Base-by-base conservation (phyloP, 2,797 vertebrate species). In the Alectoris magna region DNA sequence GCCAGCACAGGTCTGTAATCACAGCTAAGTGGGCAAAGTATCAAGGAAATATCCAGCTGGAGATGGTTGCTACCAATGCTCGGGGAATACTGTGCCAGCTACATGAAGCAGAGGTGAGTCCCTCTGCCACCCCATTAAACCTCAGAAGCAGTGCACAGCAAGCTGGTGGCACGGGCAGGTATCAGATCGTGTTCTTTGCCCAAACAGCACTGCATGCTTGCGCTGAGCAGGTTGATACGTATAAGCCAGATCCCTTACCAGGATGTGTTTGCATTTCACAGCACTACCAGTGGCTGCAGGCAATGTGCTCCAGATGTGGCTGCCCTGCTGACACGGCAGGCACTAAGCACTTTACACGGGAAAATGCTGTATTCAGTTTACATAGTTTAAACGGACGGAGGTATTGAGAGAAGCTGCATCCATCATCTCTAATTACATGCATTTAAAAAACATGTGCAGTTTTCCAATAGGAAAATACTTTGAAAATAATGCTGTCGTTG, bases 21-120 rank as follows among this genome's bases (percentile, higher is more conserved):
- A 67, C 79, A 89, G 76, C 72, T 60, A 90, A 78, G 24, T 58
- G 56, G 87, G 88, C 84, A 84, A 88, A 91, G 16, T 63, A 80
- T 66, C 93, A 93, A 88, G 87, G 76, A 91, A 90, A 88, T 81
- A 72, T 67, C 19, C 43, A 44, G 8, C 17, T 46, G 48, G 84
- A 89, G 51, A 73, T 15, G 59, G 59, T 23, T 0, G 6, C 46
- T 80, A 49, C 26, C 46, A 67, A 70, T 72, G 59, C 44, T 86
- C 38, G 36, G 74, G 34, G 46, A 64, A 48, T 67, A 67, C 34
- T 63, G 64, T 89, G 62, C 78, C 93, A 91, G 82, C 79, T n/a
- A 43, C 48, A 51, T 11, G 84, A 77, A 90, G 84, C 75, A 66
- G 87, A n/a, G 63, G 76, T 87, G 85, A 95, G 92, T 89, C 94